phyloP scores from a whole-genome alignment of 2,888 invertebrate genomes.

The Thumatha senex region DNA sequence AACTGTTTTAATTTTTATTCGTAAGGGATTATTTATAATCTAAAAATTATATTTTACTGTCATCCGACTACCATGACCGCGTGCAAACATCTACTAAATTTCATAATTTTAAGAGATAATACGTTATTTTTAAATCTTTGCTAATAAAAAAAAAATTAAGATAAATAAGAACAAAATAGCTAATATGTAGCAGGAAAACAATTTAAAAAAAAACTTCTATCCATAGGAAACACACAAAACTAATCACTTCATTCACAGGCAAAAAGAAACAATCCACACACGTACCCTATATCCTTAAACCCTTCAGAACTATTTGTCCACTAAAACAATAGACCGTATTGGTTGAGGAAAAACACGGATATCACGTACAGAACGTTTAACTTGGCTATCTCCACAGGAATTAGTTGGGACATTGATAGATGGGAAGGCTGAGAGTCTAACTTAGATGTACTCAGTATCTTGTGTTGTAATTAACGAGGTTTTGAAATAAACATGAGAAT shows the following conservation, averaged over 20 bases:
- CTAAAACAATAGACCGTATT: conserved; percentile 26
- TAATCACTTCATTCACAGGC: conserved; percentile 2
- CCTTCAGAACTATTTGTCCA: conserved; percentile 19
- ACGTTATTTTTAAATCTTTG: no score
- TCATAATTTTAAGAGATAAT: no score
- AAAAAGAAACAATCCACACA: conserved; percentile 14
- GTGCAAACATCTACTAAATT: no score
- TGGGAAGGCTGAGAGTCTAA: conserved; percentile 26
- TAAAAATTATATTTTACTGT: no score
- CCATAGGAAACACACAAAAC: background rate
- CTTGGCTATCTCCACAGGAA: conserved; percentile 31
- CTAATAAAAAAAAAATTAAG: no score
- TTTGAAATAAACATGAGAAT: conserved; percentile 11
- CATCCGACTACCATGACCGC: no score
- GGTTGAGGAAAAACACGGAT: conserved; percentile 17
- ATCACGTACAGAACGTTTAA: conserved; percentile 27
- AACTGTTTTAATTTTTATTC: no score
- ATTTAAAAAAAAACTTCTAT: background rate
- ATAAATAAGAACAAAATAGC: no score
- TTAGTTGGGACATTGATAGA: conserved; percentile 39
- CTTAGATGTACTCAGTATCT: conserved; percentile 16
- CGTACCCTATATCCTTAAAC: conserved; percentile 8
- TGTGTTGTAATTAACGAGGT: conserved; percentile 21
- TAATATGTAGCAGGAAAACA: no score
- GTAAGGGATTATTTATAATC: no score